Base-by-base conservation (phyloP, 1,140 invertebrate species). In the Kradibia gibbosae region DNA sequence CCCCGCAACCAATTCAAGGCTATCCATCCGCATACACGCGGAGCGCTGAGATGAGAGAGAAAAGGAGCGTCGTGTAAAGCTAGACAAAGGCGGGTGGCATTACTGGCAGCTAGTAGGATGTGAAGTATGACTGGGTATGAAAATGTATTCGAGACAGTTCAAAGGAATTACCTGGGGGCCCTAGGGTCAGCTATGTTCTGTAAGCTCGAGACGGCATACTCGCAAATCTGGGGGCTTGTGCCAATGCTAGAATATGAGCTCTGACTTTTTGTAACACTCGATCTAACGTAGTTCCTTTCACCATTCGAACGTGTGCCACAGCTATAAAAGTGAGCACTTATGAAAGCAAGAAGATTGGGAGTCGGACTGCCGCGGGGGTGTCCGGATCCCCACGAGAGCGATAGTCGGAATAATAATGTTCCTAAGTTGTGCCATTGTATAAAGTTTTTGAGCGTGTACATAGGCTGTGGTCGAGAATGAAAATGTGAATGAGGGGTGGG, bases 361-460 rank as follows among this genome's bases (percentile, higher is more conserved):
- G 76, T 22, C 8, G 13, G 76, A 8, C 17, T 5, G 60, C 62
- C 79, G 67, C 77, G 77, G 80, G 31, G 39, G 10, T 31, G 20
- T 53, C 50, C 72, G n/a, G n/a, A n/a, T 45, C 11, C 42, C 45
- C 72, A 83, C 80, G 83, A 34, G 65, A 62, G 20, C 20, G 75
- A 57, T 81, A 82, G 55, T 71, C 50, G 75, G 78, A 78, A 84
- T 84, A 85, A 84, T 89, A 89, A 89, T 89, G 85, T 87, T 84
- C 85, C 15, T 10, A 87, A 89, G 89, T 89, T 90, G 85, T 84
- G 84, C 85, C 85, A 89, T 89, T 89, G 88, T 90, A 81, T 80
- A 82, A 89, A 90, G 87, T 89, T 90, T 88, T 85, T 84, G 85
- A 34, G 25, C 10, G 36, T 70, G 65, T 3, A 25, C 39, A 13